Percentiles rank a stretch among this genome's conserved stretches.
Conservation (phyloP, 2,888 invertebrate genomes). For the Homarus gammarus region DNA sequence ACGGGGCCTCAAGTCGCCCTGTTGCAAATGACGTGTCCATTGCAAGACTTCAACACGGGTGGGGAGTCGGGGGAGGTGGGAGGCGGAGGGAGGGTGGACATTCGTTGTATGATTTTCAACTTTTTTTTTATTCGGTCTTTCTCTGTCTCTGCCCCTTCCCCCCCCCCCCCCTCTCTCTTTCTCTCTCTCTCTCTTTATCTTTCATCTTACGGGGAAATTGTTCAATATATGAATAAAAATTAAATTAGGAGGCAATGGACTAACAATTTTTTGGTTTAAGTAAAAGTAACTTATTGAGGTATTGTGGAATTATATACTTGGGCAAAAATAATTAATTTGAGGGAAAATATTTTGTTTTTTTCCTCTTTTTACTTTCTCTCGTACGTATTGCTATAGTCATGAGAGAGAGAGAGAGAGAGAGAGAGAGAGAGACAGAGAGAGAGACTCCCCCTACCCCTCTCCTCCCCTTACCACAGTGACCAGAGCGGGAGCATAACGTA, state of each 20-base stretch:
- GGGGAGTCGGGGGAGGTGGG: too few species aligned
- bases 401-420: background rate
- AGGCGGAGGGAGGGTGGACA: too few species aligned
- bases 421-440: background rate
- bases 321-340: too few species aligned
- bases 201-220: background rate
- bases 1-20: background rate
- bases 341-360: too few species aligned
- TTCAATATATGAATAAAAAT: too few species aligned
- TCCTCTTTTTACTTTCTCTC: too few species aligned
- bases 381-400: too few species aligned
- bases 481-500: background rate
- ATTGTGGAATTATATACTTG: too few species aligned
- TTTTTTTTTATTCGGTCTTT: background rate
- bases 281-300: too few species aligned
- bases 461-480: background rate
- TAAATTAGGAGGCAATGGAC: too few species aligned
- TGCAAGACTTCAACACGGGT: conserved; percentile 6
- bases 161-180: background rate
- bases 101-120: too few species aligned
- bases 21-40: conserved; percentile 51
- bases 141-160: conserved; percentile 4
- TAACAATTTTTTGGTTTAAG: too few species aligned
- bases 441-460: background rate
- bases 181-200: background rate